Evolutionary conservation across 2,888 invertebrate genomes (phyloP), one percentile per base, ranked within the genome.

Genomic region (Plemyria rubiginata): DNA sequence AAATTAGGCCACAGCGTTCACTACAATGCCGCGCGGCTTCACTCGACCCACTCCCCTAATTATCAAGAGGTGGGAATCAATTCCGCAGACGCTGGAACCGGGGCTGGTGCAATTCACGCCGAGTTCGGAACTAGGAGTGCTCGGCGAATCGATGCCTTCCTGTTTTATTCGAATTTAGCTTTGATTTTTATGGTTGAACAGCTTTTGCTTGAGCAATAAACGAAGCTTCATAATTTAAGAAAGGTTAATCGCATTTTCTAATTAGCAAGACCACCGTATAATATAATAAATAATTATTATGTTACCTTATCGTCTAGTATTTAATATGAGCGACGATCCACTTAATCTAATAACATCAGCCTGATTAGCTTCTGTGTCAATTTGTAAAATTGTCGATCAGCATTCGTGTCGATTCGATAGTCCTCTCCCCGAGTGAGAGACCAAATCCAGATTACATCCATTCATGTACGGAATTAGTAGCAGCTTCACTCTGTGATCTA

Each of bases 371-470:
- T 48, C 36, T 29, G 49, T 49, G 49, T 49, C 48, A 49, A 51
- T 51, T 38, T 36, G 12, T 16, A 11, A 28, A 52, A 52, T 40
- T 22, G 15, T 16, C n/a, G 38, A 40, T 52, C 52, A 52, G 52
- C 22, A n/a, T 52, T 52, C n/a, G 49, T 28, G 22, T 22, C 16
- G 28, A 41, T 56, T 48, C 55, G 55, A 48, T 36, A 28, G 36
- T 50, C 41, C 53, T 68, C 11, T 73, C 74, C 75, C 76, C 73
- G 78, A 78, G 41, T 43, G 56, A 57, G 56, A 49, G 50, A 79
- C 76, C 46, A 57, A 82, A 85, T 87, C 86, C 81, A 84, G 87
- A 87, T 88, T 87, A 88, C 85, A 84, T 76, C 84, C 82, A 88
- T 88, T 87, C 87, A 85, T 84, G 82, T 83, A 81, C 77, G 71